phyloP scores from a whole-genome alignment of 2,113 vertebrate genomes.

The Aphyosemion australe region DNA sequence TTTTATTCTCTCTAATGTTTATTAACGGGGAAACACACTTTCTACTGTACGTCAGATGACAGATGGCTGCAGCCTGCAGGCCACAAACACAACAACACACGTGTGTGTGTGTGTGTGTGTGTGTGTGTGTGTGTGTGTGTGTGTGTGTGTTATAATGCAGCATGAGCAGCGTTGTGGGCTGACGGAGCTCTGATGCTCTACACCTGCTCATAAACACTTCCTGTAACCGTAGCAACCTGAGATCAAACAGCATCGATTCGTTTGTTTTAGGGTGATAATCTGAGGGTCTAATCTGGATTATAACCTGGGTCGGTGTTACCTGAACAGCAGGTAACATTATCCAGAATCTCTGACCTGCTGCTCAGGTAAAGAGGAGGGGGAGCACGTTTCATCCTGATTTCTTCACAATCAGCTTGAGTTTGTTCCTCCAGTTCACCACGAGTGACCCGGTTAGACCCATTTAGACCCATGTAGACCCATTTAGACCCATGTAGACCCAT shows the following conservation, averaged over 20 bases:
- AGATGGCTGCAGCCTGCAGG: conserved; percentile 60
- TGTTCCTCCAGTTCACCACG: no score
- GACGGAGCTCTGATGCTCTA: conserved; percentile 9
- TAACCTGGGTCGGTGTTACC: no score
- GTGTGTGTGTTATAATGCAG: neutral
- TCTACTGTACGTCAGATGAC: conserved; percentile 37
- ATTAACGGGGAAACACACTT: conserved; percentile 9
- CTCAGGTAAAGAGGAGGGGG: no score
- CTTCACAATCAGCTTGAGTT: no score
- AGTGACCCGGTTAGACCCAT: no score
- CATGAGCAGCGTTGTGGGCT: conserved; percentile 12
- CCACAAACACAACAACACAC: conserved; percentile 12
- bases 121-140: no score
- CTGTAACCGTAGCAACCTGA: neutral
- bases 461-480: no score
- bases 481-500: no score
- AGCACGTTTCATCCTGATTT: no score
- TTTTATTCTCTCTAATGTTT: conserved; percentile 38
- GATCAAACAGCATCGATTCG: no score
- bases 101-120: neutral
- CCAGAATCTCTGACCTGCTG: no score
- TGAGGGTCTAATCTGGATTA: neutral
- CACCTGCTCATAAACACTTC: conserved; percentile 40
- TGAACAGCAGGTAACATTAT: no score
- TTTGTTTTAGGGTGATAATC: neutral